Evolutionary conservation across 2,113 vertebrate genomes (phyloP).

Genomic region (Platysternon megacephalum): DNA sequence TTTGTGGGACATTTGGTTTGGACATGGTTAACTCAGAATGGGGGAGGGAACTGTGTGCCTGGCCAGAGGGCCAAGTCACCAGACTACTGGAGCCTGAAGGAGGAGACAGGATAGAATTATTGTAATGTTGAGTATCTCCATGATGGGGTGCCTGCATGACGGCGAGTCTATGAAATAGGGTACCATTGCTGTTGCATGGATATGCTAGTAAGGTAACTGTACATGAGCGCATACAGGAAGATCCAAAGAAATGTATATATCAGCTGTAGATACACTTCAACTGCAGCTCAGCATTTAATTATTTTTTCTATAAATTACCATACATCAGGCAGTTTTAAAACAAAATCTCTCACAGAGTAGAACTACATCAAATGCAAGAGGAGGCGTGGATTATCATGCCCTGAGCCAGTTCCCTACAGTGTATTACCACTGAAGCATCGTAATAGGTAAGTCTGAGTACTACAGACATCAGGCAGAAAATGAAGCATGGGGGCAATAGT

Average conservation of each 20-base stretch:
- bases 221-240: background rate
- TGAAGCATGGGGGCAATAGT: background rate
- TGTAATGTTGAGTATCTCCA: background rate
- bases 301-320: background rate
- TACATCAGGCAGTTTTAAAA: background rate
- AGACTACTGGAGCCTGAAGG: too few species aligned
- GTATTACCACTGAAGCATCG: background rate
- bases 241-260: background rate
- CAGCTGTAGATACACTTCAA: background rate
- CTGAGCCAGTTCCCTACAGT: background rate
- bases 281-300: background rate
- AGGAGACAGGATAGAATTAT: background rate
- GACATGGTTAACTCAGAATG: too few species aligned
- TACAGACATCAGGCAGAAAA: background rate
- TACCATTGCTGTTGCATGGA: background rate
- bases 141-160: background rate
- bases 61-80: too few species aligned
- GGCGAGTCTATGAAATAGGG: background rate
- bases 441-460: background rate
- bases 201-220: background rate
- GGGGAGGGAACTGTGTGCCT: too few species aligned
- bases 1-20: too few species aligned
- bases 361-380: background rate
- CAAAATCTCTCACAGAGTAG: background rate
- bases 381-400: background rate